Percentiles rank a stretch among this genome's conserved stretches.
phyloP scores from a whole-genome alignment of 2,888 invertebrate species.

The Nephrotoma appendiculata region DNA sequence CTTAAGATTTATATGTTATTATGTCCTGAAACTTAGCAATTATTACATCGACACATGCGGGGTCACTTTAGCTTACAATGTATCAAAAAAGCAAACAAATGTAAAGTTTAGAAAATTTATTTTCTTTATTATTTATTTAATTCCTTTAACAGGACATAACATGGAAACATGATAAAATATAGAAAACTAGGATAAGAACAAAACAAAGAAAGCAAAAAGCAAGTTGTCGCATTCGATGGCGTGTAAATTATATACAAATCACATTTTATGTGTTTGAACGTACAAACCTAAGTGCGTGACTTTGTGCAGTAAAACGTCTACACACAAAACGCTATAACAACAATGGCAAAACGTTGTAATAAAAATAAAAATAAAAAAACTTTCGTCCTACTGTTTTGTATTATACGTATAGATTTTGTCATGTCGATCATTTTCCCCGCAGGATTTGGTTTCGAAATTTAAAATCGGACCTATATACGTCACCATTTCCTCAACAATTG shows the following conservation, averaged over 20 bases:
- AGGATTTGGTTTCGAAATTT: neutral
- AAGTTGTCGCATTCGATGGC: constrained; percentile 2
- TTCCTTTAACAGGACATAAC: neutral
- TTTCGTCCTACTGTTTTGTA: neutral
- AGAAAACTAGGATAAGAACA: neutral
- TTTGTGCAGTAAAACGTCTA: neutral
- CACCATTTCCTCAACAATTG: neutral
- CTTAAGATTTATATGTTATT: too few relatives aligned
- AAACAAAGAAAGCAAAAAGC: neutral
- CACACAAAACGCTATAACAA: neutral
- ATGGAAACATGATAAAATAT: neutral
- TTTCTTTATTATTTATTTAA: neutral
- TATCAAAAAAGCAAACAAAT: neutral
- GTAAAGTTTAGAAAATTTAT: neutral
- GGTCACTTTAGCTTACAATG: too few relatives aligned
- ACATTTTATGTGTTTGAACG: neutral
- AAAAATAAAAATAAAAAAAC: neutral
- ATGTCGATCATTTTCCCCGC: neutral
- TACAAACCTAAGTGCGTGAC: neutral
- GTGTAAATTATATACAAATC: constrained; percentile 2
- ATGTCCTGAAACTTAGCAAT: too few relatives aligned
- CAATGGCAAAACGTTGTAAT: neutral
- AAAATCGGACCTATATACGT: neutral
- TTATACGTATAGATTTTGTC: neutral
- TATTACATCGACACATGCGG: too few relatives aligned